Evolutionary conservation across 2,113 vertebrate genomes (phyloP), one percentile per base, ranked within the genome.

Genomic region (Cephalophus harveyi): DNA sequence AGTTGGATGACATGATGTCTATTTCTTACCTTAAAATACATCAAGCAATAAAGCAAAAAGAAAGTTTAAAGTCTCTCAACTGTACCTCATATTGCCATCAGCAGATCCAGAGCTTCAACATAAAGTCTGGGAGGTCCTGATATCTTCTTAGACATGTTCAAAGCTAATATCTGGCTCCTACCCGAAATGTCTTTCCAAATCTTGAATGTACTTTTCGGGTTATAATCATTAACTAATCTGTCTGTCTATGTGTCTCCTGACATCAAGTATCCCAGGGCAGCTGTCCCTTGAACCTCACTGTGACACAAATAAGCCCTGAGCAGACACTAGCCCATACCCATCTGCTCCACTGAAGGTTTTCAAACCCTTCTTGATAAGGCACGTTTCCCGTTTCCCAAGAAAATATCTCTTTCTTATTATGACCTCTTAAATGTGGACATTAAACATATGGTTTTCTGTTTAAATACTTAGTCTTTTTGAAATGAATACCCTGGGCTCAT

Each of bases 141-240:
- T 21, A 74, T 3, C 50, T 91, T 84, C 46, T 91, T 50, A 85
- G 27, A 36, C 40, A 94, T 19, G 50, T 79, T 89, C 50, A 96
- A 82, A 94, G 5, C 30, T 62, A 87, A 15, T 54, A 81, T 28
- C 55, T 78, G 86, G 87, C 87, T 88, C 64, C 64, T 88, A 21
- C n/a, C 64, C 85, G 55, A 54, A 89, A 82, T 93, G n/a, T 94
- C 78, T 64, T 74, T 95, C 81, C 57, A 91, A 40, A 96, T 95
- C 55, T 55, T 88, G 30, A 95, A 64, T 84, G 82, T 55, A 60
- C 23, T 57, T 95, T 97, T 94, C 10, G 28, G 59, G 60, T 64
- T 6, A 94, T 30, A 93, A 82, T 87, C 46, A 92, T 59, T 12
- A 90, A 78, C 21, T 91, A 46, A 28, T 54, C 43, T 82, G 5